Evolutionary conservation across 1,140 invertebrate species (phyloP).

Genomic region (Hylaeus volcanicus): DNA sequence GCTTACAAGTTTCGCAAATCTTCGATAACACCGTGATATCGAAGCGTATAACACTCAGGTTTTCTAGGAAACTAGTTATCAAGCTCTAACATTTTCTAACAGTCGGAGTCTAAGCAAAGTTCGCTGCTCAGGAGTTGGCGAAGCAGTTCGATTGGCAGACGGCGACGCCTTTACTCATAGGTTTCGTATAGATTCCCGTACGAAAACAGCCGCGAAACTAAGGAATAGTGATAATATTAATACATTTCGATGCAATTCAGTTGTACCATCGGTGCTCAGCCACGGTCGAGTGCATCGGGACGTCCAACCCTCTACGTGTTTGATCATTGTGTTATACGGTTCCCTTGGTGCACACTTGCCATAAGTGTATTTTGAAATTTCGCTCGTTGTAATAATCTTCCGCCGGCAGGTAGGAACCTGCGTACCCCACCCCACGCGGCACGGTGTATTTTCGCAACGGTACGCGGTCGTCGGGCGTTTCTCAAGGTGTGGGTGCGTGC

Average conservation of each 20-base stretch:
- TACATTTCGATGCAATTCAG: constrained; percentile 57
- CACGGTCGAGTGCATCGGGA: constrained; percentile 55
- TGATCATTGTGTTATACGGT: constrained; percentile 77
- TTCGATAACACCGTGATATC: no score
- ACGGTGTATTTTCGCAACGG: constrained; percentile 63
- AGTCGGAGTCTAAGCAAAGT: no score
- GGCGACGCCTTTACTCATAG: no score
- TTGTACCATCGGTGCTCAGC: constrained; percentile 38
- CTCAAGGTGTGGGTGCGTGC: constrained; percentile 56
- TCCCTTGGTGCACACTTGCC: constrained; percentile 73
- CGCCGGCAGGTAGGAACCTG: constrained; percentile 57
- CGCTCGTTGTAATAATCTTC: constrained; percentile 75
- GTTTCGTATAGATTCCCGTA: no score
- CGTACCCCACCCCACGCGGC: constrained; percentile 35
- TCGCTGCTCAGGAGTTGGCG: no score
- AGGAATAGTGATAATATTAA: constrained; percentile 54
- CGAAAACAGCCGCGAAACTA: constrained; percentile 1
- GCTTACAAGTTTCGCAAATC: neutral
- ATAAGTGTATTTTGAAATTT: constrained; percentile 78
- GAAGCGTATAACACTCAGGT: no score
- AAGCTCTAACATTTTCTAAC: no score
- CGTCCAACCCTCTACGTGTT: constrained; percentile 62
- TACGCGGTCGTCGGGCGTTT: constrained; percentile 39
- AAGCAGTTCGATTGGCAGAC: no score
- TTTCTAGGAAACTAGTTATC: no score